Percentiles rank a stretch among this genome's conserved stretches.
Conservation (phyloP, 2,113 vertebrate genomes). For the Stegostoma tigrinum region DNA sequence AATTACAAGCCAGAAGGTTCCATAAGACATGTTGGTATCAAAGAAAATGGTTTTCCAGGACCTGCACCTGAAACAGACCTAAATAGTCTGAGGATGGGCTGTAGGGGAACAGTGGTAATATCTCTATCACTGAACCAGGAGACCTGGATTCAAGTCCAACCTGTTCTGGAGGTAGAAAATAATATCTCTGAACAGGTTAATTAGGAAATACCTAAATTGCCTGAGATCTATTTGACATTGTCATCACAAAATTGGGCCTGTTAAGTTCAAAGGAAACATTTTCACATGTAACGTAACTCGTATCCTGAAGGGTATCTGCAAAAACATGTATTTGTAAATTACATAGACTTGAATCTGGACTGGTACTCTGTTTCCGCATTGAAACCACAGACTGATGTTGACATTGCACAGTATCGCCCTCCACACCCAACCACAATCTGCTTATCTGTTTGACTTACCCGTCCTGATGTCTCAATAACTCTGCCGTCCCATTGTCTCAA, state of each 20-base stretch:
- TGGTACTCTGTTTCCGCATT: neutral
- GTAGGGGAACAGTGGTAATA: too few species aligned
- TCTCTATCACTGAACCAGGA: too few species aligned
- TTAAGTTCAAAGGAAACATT: neutral
- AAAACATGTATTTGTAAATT: neutral
- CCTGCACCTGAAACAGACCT: neutral
- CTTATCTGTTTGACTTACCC: neutral
- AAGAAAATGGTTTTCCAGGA: neutral
- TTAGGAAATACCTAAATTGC: neutral
- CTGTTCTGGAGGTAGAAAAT: too few species aligned
- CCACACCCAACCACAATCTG: neutral
- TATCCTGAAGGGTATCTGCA: neutral
- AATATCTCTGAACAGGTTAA: too few species aligned
- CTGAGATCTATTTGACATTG: neutral
- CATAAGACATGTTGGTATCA: neutral
- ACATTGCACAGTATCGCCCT: neutral
- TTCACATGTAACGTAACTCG: neutral
- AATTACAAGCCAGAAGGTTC: neutral
- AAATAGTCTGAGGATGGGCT: too few species aligned
- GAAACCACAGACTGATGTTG: neutral
- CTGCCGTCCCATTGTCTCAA: too few species aligned
- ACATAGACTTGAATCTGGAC: neutral
- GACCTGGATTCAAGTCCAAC: too few species aligned
- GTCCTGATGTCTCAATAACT: neutral
- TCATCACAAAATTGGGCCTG: neutral